phyloP scores from a whole-genome alignment of 1,140 invertebrate species.

The Bombus difficillimus region DNA sequence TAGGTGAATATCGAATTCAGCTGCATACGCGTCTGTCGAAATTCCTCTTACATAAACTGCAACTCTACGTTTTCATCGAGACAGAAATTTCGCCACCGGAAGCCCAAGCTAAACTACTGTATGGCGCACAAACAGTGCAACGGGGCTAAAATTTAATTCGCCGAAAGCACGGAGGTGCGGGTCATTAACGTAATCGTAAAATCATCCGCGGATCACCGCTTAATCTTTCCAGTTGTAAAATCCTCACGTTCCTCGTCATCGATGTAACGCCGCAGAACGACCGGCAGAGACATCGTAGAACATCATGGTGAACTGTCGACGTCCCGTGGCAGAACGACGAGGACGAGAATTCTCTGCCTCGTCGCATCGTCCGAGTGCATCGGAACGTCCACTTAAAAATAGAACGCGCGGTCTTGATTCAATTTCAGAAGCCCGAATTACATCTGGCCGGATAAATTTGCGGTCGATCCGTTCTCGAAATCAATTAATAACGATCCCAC shows the following conservation, averaged over 20 bases:
- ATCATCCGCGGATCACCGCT: neutral
- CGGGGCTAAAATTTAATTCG: slow-evolving; percentile 24
- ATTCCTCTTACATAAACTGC: slow-evolving; percentile 9
- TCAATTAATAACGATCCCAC: slow-evolving; percentile 15
- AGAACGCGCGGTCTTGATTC: slow-evolving; percentile 19
- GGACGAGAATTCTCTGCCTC: neutral
- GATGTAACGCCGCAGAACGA: neutral
- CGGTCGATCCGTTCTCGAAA: slow-evolving; percentile 6
- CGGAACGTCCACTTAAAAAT: slow-evolving; percentile 6
- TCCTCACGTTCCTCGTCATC: slow-evolving; percentile 2
- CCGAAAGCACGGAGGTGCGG: neutral
- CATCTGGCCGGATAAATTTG: neutral
- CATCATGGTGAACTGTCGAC: neutral
- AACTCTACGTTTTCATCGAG: neutral
- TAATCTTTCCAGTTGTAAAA: slow-evolving; percentile 13
- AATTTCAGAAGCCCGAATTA: slow-evolving; percentile 20
- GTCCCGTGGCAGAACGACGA: neutral
- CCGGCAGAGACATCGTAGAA: neutral
- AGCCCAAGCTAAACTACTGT: neutral
- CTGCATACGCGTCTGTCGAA: slow-evolving; percentile 3
- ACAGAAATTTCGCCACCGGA: slow-evolving; percentile 1
- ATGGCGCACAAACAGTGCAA: neutral
- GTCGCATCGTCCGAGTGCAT: neutral
- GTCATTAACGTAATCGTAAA: slow-evolving; percentile 28
- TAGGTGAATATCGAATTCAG: slow-evolving; percentile 28